Evolutionary conservation across 2,797 vertebrate genomes (phyloP).

Genomic region (Rhyacichthys aspro): DNA sequence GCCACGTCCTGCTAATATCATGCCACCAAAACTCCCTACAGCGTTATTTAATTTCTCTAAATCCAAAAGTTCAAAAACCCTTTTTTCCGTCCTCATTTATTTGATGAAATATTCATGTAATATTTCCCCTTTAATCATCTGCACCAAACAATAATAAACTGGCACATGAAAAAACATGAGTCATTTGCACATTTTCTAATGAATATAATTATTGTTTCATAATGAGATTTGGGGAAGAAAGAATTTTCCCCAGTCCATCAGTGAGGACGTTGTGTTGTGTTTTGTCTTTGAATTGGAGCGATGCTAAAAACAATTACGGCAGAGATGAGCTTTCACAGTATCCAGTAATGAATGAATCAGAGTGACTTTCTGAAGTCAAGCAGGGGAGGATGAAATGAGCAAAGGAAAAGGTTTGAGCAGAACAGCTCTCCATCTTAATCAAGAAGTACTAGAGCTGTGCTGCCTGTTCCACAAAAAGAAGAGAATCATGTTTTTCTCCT

Average conservation of each 20-base stretch:
- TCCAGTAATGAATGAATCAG: slow-evolving; percentile 57
- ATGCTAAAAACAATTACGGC: slow-evolving; percentile 68
- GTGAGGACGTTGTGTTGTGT: slow-evolving; percentile 55
- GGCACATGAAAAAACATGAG: slow-evolving; percentile 55
- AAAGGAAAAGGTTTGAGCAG: slow-evolving; percentile 1
- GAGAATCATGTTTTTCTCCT: slow-evolving; percentile 26
- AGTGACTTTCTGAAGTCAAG: slow-evolving; percentile 53
- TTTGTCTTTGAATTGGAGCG: slow-evolving; percentile 60
- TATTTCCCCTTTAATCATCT: slow-evolving; percentile 70
- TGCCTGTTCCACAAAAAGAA: slow-evolving; percentile 13
- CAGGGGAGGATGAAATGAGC: slow-evolving; percentile 41
- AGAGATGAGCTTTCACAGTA: slow-evolving; percentile 54
- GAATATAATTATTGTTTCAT: slow-evolving; percentile 77
- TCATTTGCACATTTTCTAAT: slow-evolving; percentile 77
- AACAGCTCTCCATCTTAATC: slow-evolving; percentile 26
- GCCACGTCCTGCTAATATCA: slow-evolving; percentile 38
- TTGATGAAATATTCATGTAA: slow-evolving; percentile 74
- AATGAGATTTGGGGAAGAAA: slow-evolving; percentile 64
- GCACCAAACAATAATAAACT: slow-evolving; percentile 71
- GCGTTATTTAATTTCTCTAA: slow-evolving; percentile 49
- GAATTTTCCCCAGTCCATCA: slow-evolving; percentile 56
- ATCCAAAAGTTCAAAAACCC: slow-evolving; percentile 53
- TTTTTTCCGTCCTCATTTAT: slow-evolving; percentile 51
- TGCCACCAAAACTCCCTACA: slow-evolving; percentile 20
- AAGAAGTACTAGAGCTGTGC: slow-evolving; percentile 13